Base-by-base conservation (phyloP, 2,113 vertebrate species). In the Lepus americanus region DNA sequence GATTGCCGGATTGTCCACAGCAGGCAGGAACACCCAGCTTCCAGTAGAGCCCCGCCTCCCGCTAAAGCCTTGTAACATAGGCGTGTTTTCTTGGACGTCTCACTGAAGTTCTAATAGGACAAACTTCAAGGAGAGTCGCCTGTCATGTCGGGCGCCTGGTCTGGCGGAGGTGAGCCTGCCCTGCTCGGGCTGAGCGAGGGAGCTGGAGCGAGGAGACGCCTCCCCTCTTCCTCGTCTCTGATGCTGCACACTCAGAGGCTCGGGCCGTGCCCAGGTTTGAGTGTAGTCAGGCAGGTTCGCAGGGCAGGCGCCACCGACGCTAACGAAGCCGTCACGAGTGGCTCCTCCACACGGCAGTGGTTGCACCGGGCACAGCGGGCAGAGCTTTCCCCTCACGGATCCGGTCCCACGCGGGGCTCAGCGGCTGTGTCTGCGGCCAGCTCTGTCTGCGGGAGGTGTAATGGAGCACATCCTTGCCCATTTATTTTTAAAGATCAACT, bases 381-480 rank as follows among this genome's bases (percentile, higher is more conserved):
- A 31, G 39, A 55, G 16, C 49, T 63, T 70, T 29, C 16, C 39
- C 8, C 9, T 9, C 39, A 27, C 2, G n/a, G 29, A 20, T 9
- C 2, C 1, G 5, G 10, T 36, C 73, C 70, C 12, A 6, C 22
- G 22, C 23, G 17, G 14, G 1, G 77, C 16, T 23, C 4, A 0
- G 74, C 14, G 7, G 0, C 16, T 13, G 10, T 1, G 39, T 23
- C 31, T 66, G 2, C 0, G 25, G 22, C 63, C 44, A 2, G 13
- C 5, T 64, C 31, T 20, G 25, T 66, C 17, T 51, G 82, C 27
- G 36, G 9, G 67, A 49, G 23, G 31, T 27, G 53, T 22, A 1
- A 2, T 29, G 53, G 39, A 61, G 7, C 6, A 1, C 13, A 6
- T 13, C 53, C 36, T 14, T 8, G 4, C 33, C 25, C 12, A 2